Conservation (phyloP, 2,113 vertebrate species). For the Sarotherodon lohbergeri region DNA sequence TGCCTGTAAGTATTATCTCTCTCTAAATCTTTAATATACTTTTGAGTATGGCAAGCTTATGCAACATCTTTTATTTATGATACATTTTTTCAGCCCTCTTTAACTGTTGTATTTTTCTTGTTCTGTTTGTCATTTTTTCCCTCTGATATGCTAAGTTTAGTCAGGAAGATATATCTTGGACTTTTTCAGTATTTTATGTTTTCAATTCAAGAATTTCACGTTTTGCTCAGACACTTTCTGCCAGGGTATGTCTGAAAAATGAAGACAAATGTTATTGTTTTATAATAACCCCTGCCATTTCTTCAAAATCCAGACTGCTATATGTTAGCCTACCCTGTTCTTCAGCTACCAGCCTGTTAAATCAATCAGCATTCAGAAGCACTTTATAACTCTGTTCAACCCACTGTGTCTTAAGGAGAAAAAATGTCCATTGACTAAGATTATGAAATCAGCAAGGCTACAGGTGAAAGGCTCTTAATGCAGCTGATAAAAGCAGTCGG, state of each 20-base stretch:
- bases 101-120: neutral
- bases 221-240: neutral
- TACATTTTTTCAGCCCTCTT: neutral
- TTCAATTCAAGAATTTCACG: neutral
- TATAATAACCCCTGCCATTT: neutral
- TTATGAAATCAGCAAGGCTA: neutral
- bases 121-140: neutral
- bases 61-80: neutral
- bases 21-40: neutral
- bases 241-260: neutral
- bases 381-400: neutral
- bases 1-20: constrained; percentile 68
- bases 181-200: neutral
- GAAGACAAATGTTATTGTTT: neutral
- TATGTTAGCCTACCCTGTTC: neutral
- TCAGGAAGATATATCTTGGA: neutral
- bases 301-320: neutral
- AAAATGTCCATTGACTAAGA: neutral
- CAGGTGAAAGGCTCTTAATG: neutral
- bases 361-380: neutral
- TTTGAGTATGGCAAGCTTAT: neutral
- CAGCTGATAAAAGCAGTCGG: neutral
- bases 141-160: neutral
- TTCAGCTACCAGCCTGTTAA: neutral
- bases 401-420: neutral